Percentiles rank a stretch among this genome's conserved stretches.
Evolutionary conservation across 2,888 invertebrate genomes (phyloP).

Genomic region (Microctonus hyperodae): DNA sequence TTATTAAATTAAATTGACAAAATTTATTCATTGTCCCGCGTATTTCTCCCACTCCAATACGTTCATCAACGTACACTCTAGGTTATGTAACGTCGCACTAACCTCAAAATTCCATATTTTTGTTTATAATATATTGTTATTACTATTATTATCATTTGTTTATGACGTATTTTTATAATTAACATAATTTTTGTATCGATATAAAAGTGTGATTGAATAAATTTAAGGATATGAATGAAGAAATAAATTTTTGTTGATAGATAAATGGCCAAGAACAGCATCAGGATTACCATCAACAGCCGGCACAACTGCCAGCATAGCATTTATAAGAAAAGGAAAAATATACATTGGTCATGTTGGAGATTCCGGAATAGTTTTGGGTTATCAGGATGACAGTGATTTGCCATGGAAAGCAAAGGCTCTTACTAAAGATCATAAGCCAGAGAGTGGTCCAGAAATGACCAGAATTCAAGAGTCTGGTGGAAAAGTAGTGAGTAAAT

Average conservation of each 20-base stretch:
- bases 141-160: too few species aligned
- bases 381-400: slow-evolving; percentile 76
- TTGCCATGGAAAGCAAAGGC: slow-evolving; percentile 81
- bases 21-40: slow-evolving; percentile 56
- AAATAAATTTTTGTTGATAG: slow-evolving; percentile 62
- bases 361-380: slow-evolving; percentile 95
- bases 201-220: too few species aligned
- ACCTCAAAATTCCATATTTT: slow-evolving; percentile 33
- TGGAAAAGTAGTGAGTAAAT: slow-evolving; percentile 80
- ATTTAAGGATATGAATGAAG: neutral
- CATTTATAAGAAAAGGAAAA: slow-evolving; percentile 92
- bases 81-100: slow-evolving; percentile 57
- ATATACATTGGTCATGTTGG: slow-evolving; percentile 98
- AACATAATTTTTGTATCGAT: too few species aligned
- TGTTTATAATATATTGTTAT: slow-evolving; percentile 1
- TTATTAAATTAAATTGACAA: neutral
- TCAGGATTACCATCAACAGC: slow-evolving; percentile 96
- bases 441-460: slow-evolving; percentile 85
- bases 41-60: slow-evolving; percentile 53
- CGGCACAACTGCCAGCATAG: slow-evolving; percentile 96
- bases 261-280: slow-evolving; percentile 96
- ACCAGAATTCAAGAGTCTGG: slow-evolving; percentile 82
- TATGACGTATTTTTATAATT: too few species aligned
- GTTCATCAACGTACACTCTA: slow-evolving; percentile 51
- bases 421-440: slow-evolving; percentile 94